Base-by-base conservation (phyloP, 2,888 invertebrate species). In the Anaspis maculata region DNA sequence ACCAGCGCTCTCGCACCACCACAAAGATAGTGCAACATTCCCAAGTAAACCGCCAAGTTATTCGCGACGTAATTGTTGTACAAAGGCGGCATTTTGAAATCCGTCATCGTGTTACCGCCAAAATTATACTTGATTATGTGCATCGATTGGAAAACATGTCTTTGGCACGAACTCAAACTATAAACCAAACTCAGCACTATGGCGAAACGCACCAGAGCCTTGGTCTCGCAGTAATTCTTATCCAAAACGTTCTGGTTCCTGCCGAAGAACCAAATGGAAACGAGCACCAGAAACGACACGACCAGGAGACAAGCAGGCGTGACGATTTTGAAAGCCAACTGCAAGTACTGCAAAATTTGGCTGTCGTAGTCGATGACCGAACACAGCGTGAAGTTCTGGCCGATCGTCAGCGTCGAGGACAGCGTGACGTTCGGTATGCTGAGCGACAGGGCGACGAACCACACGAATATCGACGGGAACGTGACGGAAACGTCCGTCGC, bases 371-470 rank as follows among this genome's bases (percentile, higher is more conserved):
- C 73, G 15, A 71, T 56, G 41, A 73, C 62, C 10, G 71, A 69
- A 51, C 77, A 77, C 15, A 71, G 46, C 9, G 66, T 59, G 7
- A 54, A 48, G 28, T 63, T 61, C 25, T 60, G 54, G 32, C 67
- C 65, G 3, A 64, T 50, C 37, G 62, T 59, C 56, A 25, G 37
- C 2, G 68, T 68, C 3, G 71, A 68, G 3, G 75, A 70, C 41
- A 76, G 58, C 15, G 68, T 65, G 54, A 72, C 74, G 46, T 73
- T 72, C 6, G 77, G 77, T 27, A 77, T 66, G 53, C 77, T 74
- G 19, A 76, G 55, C 1, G 77, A 77, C 25, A 69, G 54, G 19
- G 74, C 68, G 27, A 75, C 53, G 41, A 74, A 64, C 77, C 77
- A 77, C 27, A 76, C 67, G 43, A 76, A 70, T 33, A 72, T 51